Evolutionary conservation across 2,113 vertebrate species (phyloP).

Genomic region (Sinosuthora webbiana): DNA sequence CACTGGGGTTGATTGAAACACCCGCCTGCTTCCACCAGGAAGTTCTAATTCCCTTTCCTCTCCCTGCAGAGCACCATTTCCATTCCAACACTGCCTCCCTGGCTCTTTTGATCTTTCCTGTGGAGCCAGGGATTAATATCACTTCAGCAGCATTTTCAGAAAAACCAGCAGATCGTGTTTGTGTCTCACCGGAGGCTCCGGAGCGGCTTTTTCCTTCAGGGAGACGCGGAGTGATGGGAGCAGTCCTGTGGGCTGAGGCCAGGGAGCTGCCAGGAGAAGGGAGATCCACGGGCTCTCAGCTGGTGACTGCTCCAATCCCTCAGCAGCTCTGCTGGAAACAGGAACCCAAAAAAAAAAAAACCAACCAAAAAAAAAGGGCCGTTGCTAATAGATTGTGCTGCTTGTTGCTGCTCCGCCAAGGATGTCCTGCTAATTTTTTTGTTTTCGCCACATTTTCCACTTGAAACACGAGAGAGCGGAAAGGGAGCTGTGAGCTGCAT

Average conservation of each 20-base stretch:
- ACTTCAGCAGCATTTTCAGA: background rate
- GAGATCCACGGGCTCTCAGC: background rate
- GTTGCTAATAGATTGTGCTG: background rate
- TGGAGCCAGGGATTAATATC: background rate
- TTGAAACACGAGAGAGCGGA: background rate
- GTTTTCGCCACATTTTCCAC: constrained; percentile 55
- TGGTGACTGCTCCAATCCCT: background rate
- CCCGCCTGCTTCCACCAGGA: background rate
- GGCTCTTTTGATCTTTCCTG: background rate
- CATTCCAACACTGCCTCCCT: background rate
- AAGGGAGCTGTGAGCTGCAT: constrained; percentile 8
- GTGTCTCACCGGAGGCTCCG: background rate
- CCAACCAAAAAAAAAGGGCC: background rate
- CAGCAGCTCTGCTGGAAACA: background rate
- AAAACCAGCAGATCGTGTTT: background rate
- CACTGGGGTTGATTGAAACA: background rate
- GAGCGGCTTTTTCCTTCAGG: background rate
- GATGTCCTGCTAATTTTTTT: constrained; percentile 59
- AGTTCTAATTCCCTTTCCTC: background rate
- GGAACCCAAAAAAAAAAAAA: background rate
- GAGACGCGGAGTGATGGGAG: background rate
- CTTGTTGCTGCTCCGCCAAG: background rate
- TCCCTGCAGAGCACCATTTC: background rate
- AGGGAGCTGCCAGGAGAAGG: background rate
- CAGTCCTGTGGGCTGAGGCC: background rate